These are phyloP conservation scores for Hyalella azteca DNA, from an alignment of 2,888 invertebrate genomes.

Conservation along the genomic window DNA sequence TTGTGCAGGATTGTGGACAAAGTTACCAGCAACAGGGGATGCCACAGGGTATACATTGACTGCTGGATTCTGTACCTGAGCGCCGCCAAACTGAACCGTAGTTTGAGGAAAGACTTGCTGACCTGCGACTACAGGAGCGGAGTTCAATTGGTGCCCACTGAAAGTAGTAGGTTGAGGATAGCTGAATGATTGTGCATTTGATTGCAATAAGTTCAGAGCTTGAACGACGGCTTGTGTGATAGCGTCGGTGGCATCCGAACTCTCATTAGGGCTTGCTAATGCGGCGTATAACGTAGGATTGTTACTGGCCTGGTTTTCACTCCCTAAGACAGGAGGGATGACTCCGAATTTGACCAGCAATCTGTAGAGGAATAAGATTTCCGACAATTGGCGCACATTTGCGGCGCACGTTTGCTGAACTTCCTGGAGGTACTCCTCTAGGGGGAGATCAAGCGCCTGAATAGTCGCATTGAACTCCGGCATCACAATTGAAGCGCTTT, in stretches of 20 bases:
- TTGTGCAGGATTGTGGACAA: not conserved
- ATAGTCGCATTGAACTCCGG: not conserved
- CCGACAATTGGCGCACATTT: not conserved
- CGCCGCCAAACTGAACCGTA: not conserved
- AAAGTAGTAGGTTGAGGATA: not conserved
- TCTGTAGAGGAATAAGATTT: not conserved
- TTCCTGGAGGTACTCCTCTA: not conserved
- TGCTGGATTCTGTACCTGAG: not conserved
- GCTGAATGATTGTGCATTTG: not conserved
- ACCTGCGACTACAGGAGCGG: not conserved
- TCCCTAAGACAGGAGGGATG: not conserved
- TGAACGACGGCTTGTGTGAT: too few species aligned
- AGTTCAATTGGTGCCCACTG: not conserved
- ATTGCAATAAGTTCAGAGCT: too few species aligned
- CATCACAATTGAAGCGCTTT: not conserved
- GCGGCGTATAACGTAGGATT: not conserved
- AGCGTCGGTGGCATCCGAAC: too few species aligned
- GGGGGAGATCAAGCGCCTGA: not conserved
- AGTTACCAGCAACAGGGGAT: not conserved
- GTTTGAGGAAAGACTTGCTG: not conserved
- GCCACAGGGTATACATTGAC: not conserved
- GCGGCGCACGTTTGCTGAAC: not conserved
- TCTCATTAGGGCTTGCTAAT: not conserved
- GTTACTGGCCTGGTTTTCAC: not conserved
- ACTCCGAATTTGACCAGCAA: not conserved